These are phyloP conservation scores for Pherbina coryleti DNA, from an alignment of 2,888 invertebrate species.

Conservation along the genomic window DNA sequence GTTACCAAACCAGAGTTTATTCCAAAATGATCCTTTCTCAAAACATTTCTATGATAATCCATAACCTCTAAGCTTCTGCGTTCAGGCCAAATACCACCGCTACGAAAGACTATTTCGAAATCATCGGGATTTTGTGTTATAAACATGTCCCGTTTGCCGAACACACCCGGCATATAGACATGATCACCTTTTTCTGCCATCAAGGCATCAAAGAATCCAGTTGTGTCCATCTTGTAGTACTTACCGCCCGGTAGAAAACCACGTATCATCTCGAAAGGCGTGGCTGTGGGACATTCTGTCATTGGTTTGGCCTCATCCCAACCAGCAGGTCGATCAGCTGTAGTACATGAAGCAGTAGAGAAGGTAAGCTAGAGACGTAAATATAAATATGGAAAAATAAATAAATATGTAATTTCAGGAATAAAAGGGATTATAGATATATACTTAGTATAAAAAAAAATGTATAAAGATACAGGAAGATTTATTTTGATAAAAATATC, in stretches of 20 bases:
- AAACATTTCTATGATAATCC: constrained; percentile 62
- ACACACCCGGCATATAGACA: constrained; percentile 63
- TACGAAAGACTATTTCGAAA: constrained; percentile 68
- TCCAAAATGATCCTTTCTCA: constrained; percentile 46
- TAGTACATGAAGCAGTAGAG: not conserved
- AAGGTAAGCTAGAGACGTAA: not conserved
- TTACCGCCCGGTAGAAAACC: constrained; percentile 55
- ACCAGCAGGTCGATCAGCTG: not conserved
- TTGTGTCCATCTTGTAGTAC: constrained; percentile 40
- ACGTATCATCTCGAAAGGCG: constrained; percentile 40
- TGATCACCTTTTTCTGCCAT: constrained; percentile 61
- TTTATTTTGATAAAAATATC: no score
- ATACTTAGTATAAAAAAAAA: no score
- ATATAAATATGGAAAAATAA: no score
- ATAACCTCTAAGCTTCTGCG: constrained; percentile 66
- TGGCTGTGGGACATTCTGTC: constrained; percentile 47
- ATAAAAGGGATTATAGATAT: no score
- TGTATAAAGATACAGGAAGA: no score
- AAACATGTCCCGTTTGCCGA: constrained; percentile 60
- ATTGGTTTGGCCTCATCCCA: constrained; percentile 40
- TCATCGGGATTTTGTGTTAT: constrained; percentile 71
- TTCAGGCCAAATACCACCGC: constrained; percentile 69
- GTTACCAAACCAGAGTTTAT: constrained; percentile 50
- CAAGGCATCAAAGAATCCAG: constrained; percentile 27
- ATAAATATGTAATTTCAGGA: not conserved